Conservation (phyloP, 1,140 invertebrate species). For the Diabrotica undecimpunctata region DNA sequence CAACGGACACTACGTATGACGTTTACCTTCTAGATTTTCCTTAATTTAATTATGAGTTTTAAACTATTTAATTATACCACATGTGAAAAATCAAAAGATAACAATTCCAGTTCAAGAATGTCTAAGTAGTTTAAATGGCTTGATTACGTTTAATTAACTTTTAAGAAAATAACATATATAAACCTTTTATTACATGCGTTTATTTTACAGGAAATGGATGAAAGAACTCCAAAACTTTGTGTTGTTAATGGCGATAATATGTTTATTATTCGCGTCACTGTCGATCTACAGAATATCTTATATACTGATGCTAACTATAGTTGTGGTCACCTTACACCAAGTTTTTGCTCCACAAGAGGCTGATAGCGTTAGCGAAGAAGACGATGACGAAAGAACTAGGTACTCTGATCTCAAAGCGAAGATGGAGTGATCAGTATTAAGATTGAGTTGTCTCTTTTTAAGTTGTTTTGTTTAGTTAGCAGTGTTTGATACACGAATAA, state of each 20-base stretch:
- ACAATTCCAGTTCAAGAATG: too few species aligned
- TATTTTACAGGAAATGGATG: constrained; percentile 51
- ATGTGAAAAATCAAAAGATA: not conserved
- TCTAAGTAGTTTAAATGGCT: too few species aligned
- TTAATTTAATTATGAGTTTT: too few species aligned
- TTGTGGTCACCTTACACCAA: constrained; percentile 55
- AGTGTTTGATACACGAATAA: too few species aligned
- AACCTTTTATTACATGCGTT: not conserved
- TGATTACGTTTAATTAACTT: too few species aligned
- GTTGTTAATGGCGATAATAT: constrained; percentile 50
- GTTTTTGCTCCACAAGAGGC: constrained; percentile 37
- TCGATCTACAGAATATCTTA: constrained; percentile 56
- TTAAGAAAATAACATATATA: too few species aligned
- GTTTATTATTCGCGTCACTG: constrained; percentile 54
- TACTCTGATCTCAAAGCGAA: constrained; percentile 9
- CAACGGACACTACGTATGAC: too few species aligned
- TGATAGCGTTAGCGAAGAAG: not conserved
- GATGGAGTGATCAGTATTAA: not conserved
- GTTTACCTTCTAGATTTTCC: too few species aligned
- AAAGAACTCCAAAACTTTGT: constrained; percentile 49
- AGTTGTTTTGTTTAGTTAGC: too few species aligned
- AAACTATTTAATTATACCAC: too few species aligned
- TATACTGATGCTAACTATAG: constrained; percentile 52
- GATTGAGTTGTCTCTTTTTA: too few species aligned
- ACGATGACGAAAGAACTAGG: not conserved